Evolutionary conservation across 2,888 invertebrate genomes (phyloP).

Genomic region (Synergus itoensis): DNA sequence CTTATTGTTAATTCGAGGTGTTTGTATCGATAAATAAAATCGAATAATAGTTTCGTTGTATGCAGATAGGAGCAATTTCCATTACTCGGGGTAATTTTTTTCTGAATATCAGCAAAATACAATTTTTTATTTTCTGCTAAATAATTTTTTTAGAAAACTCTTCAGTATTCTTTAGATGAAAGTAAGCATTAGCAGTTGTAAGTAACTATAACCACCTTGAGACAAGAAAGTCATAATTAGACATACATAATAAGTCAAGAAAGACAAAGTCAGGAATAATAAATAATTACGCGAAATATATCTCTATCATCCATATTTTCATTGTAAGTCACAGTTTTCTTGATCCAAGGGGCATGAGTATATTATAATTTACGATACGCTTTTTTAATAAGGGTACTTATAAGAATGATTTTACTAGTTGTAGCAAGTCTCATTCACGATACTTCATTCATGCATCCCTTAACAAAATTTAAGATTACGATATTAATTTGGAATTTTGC

Average conservation of each 20-base stretch:
- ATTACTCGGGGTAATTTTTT: background rate
- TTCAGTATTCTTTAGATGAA: too few species aligned
- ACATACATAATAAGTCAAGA: background rate
- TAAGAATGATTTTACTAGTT: background rate
- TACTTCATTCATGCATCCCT: background rate
- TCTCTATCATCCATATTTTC: background rate
- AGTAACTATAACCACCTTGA: background rate
- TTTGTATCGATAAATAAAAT: background rate
- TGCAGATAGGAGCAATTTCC: background rate
- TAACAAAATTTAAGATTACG: background rate
- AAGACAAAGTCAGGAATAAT: background rate
- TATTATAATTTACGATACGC: background rate
- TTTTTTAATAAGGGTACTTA: background rate
- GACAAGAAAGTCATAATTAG: background rate
- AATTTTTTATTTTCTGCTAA: background rate
- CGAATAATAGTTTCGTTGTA: background rate
- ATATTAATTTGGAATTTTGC: background rate
- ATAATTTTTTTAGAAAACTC: background rate
- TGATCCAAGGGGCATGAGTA: background rate
- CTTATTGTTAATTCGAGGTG: background rate
- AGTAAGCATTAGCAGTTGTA: background rate
- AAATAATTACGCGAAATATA: background rate
- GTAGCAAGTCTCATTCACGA: background rate
- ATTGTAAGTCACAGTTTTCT: background rate
- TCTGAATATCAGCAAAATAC: conserved; percentile 4